These are phyloP conservation scores for Ochropleura plecta DNA, from an alignment of 2,888 invertebrate species.

Conservation along the genomic window DNA sequence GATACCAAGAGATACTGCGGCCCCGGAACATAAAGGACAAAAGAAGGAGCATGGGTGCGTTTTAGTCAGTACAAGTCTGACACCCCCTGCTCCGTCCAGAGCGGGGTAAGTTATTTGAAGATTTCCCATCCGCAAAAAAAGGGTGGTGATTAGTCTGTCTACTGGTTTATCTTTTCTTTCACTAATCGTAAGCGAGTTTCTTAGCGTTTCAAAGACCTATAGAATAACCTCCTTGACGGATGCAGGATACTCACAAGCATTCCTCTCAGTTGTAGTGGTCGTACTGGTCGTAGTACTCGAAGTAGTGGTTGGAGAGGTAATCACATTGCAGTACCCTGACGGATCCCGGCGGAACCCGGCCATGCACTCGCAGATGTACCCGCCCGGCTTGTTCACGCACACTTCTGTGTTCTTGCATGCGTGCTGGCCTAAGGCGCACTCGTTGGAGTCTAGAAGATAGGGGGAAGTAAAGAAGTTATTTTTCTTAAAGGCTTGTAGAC, in stretches of 20 bases:
- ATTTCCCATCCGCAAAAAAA: no score
- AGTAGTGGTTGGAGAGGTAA: conserved; percentile 61
- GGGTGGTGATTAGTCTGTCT: background rate
- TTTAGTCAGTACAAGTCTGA: no score
- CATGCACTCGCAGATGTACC: conserved; percentile 95
- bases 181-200: background rate
- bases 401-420: conserved; percentile 73
- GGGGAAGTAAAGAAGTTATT: background rate
- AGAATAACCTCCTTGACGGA: background rate
- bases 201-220: background rate
- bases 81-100: no score
- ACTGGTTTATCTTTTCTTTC: background rate
- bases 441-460: conserved; percentile 92
- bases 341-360: conserved; percentile 93
- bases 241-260: conserved; percentile 55
- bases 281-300: conserved; percentile 57
- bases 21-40: no score
- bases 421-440: conserved; percentile 91
- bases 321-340: conserved; percentile 78
- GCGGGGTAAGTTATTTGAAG: no score
- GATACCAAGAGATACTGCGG: no score
- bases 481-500: background rate
- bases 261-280: conserved; percentile 58
- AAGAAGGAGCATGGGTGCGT: no score
- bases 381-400: conserved; percentile 91